These are phyloP conservation scores for Aspidiotus destructor DNA, from an alignment of 2,888 invertebrate species.

Conservation along the genomic window DNA sequence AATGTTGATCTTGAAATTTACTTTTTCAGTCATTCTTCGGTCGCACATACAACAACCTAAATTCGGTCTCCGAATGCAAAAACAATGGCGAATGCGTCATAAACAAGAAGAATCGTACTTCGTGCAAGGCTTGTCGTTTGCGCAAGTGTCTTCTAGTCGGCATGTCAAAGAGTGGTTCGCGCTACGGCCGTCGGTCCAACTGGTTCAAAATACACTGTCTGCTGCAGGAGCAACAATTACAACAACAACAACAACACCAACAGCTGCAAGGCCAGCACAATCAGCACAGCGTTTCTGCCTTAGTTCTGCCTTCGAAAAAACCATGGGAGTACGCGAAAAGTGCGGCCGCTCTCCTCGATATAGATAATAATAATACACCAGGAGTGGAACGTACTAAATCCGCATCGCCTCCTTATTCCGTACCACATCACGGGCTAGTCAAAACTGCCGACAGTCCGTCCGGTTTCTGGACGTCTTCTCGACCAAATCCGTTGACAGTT, in stretches of 20 bases:
- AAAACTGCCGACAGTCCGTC: conserved; percentile 10
- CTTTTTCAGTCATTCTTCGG: conserved; percentile 84
- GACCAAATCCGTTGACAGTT: conserved; percentile 14
- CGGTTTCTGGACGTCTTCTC: conserved; percentile 20
- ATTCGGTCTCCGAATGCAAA: conserved; percentile 82
- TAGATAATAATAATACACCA: conserved; percentile 30
- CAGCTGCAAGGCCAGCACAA: not conserved
- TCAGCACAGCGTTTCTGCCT: not conserved
- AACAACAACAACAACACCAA: conserved; percentile 34
- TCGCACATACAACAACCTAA: conserved; percentile 79
- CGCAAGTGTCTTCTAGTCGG: conserved; percentile 78
- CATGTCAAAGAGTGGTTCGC: conserved; percentile 84
- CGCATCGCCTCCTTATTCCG: conserved; percentile 14
- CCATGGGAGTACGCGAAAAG: conserved; percentile 20
- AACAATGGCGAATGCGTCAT: conserved; percentile 81
- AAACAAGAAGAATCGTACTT: conserved; percentile 84
- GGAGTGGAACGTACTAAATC: not conserved
- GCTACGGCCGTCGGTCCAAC: conserved; percentile 80
- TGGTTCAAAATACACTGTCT: conserved; percentile 91
- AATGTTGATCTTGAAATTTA: conserved; percentile 34
- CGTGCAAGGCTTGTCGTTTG: conserved; percentile 80
- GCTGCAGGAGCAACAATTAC: conserved; percentile 60
- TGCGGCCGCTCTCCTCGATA: conserved; percentile 19
- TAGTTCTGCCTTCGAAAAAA: conserved; percentile 2
- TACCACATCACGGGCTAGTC: conserved; percentile 1